These are phyloP conservation scores for Nannoperca obscura DNA, from an alignment of 2,797 vertebrate genomes.

Conservation along the genomic window DNA sequence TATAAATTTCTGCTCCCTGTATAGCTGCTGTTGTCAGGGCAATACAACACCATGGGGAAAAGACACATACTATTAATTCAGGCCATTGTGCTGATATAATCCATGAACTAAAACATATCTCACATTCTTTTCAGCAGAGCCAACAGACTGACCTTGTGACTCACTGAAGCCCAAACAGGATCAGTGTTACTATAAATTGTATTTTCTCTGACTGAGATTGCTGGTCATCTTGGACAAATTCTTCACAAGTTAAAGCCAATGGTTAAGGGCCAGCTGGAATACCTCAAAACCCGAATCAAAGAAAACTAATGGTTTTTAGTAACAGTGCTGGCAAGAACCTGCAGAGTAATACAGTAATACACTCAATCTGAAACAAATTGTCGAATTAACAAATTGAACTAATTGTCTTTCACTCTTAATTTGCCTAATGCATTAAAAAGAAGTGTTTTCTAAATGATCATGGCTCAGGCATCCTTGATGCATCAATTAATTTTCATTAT, in stretches of 20 bases:
- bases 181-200: slow-evolving; percentile 50
- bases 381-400: slow-evolving; percentile 57
- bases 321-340: slow-evolving; percentile 38
- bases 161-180: slow-evolving; percentile 43
- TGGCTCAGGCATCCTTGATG: slow-evolving; percentile 34
- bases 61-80: slow-evolving; percentile 51
- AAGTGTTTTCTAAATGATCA: slow-evolving; percentile 52
- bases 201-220: slow-evolving; percentile 44
- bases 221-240: slow-evolving; percentile 30
- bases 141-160: slow-evolving; percentile 46
- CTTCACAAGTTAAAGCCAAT: slow-evolving; percentile 23
- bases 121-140: slow-evolving; percentile 19
- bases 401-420: slow-evolving; percentile 56
- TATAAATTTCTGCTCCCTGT: slow-evolving; percentile 43
- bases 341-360: slow-evolving; percentile 26
- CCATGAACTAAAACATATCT: slow-evolving; percentile 48
- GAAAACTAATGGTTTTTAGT: slow-evolving; percentile 35
- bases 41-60: slow-evolving; percentile 53
- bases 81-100: slow-evolving; percentile 49
- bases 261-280: slow-evolving; percentile 25
- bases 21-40: slow-evolving; percentile 42
- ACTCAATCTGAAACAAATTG: slow-evolving; percentile 36
- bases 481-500: slow-evolving; percentile 43
- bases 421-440: slow-evolving; percentile 52
- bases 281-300: slow-evolving; percentile 4